Evolutionary conservation across 2,888 invertebrate genomes (phyloP).

Genomic region (Dicyrtoma fusca): DNA sequence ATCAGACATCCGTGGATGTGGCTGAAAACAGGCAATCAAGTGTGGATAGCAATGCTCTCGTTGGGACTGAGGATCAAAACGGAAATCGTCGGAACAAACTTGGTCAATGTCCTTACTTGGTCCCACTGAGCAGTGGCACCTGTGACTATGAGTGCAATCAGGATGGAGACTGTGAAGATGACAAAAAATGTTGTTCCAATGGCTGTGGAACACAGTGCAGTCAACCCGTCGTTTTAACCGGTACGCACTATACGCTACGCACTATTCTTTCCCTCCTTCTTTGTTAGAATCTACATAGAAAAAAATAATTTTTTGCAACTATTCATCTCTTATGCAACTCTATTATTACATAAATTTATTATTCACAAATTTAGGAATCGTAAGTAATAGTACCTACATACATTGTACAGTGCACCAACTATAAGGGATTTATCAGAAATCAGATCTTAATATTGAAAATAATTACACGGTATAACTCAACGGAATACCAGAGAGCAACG

Average conservation of each 20-base stretch:
- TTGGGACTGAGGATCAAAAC: conserved; percentile 19
- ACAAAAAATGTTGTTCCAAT: conserved; percentile 79
- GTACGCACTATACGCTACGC: conserved; percentile 39
- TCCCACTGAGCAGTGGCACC: conserved; percentile 69
- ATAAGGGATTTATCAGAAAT: no score
- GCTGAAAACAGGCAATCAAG: conserved; percentile 33
- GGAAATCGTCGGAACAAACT: conserved; percentile 49
- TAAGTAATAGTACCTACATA: no score
- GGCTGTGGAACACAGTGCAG: conserved; percentile 85
- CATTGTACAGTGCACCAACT: no score
- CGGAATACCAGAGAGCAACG: no score
- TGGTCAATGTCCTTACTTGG: conserved; percentile 82
- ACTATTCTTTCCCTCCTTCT: no score
- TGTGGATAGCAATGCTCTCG: conserved; percentile 27
- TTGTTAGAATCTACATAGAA: no score
- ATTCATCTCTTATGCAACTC: no score
- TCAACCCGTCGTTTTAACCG: conserved; percentile 71
- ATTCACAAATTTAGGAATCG: no score
- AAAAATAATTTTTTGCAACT: no score
- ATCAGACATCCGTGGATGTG: conserved; percentile 18
- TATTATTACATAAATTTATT: no score
- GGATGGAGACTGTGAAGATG: conserved; percentile 74
- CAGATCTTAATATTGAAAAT: no score
- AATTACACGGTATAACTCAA: no score
- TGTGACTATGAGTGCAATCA: conserved; percentile 79